Conservation (phyloP, 2,797 vertebrate species). For the Amphiprion clarkii region DNA sequence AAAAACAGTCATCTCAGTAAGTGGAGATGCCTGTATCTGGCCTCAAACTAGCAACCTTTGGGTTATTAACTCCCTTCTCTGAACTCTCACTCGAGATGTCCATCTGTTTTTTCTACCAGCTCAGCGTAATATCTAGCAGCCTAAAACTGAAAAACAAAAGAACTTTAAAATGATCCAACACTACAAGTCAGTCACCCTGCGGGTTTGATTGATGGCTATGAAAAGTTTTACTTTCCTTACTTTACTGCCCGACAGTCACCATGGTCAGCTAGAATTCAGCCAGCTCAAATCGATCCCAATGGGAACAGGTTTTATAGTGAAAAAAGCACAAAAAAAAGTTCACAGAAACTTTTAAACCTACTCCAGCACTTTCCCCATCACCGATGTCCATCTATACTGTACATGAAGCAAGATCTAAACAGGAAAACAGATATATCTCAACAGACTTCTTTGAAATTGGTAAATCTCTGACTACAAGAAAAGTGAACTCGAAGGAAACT, state of each 20-base stretch:
- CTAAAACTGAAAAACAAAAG: background rate
- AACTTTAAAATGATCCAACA: background rate
- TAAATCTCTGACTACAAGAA: background rate
- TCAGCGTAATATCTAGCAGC: no score
- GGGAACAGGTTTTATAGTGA: background rate
- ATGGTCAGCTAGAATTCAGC: conserved; percentile 1
- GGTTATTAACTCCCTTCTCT: no score
- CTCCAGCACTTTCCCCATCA: background rate
- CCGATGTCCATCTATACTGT: background rate
- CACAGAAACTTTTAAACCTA: background rate
- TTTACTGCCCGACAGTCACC: background rate
- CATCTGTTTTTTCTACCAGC: no score
- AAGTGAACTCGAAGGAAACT: background rate
- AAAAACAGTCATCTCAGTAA: no score
- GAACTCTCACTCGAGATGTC: no score
- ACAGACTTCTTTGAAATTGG: background rate
- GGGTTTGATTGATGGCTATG: conserved; percentile 11
- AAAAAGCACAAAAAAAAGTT: background rate
- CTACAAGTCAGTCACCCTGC: background rate
- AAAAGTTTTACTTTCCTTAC: conserved; percentile 13
- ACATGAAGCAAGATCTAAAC: background rate
- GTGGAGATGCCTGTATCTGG: no score
- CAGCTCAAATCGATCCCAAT: background rate
- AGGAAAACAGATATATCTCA: no score
- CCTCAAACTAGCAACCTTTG: no score